phyloP scores from a whole-genome alignment of 2,888 invertebrate genomes.

The Drosophila glabriapex region DNA sequence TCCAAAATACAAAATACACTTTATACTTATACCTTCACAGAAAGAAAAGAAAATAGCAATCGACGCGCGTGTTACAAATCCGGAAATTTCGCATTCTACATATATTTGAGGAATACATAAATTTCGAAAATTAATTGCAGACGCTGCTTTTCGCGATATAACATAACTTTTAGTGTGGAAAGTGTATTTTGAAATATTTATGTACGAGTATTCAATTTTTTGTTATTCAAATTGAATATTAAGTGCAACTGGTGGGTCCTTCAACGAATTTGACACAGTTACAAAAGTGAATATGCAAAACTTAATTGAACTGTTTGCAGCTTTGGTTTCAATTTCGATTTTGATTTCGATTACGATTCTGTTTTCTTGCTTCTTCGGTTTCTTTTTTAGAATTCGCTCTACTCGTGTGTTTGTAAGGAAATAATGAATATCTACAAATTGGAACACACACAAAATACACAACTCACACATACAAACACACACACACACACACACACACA shows the following conservation, averaged over 20 bases:
- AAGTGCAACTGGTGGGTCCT: slow-evolving; percentile 52
- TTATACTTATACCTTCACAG: neutral
- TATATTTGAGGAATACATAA: slow-evolving; percentile 32
- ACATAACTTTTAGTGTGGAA: slow-evolving; percentile 14
- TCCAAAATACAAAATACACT: slow-evolving; percentile 13
- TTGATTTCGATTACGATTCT: slow-evolving; percentile 5
- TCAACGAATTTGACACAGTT: slow-evolving; percentile 44
- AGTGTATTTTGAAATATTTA: slow-evolving; percentile 19
- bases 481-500: neutral
- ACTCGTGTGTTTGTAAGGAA: slow-evolving; percentile 48
- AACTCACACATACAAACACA: slow-evolving; percentile 9
- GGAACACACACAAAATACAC: slow-evolving; percentile 40
- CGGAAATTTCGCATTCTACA: slow-evolving; percentile 34
- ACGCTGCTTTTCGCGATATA: slow-evolving; percentile 11
- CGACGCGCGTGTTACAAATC: slow-evolving; percentile 66
- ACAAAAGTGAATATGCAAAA: slow-evolving; percentile 48
- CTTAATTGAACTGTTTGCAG: slow-evolving; percentile 63
- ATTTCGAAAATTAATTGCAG: slow-evolving; percentile 30
- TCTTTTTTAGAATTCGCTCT: slow-evolving; percentile 14
- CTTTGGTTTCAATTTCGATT: slow-evolving; percentile 62
- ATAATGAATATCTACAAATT: slow-evolving; percentile 58
- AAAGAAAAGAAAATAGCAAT: slow-evolving; percentile 14
- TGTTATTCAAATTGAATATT: slow-evolving; percentile 33
- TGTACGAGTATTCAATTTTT: slow-evolving; percentile 1
- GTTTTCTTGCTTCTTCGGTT: neutral